Base-by-base conservation (phyloP, 2,888 invertebrate genomes). In the Andrena trimmerana region DNA sequence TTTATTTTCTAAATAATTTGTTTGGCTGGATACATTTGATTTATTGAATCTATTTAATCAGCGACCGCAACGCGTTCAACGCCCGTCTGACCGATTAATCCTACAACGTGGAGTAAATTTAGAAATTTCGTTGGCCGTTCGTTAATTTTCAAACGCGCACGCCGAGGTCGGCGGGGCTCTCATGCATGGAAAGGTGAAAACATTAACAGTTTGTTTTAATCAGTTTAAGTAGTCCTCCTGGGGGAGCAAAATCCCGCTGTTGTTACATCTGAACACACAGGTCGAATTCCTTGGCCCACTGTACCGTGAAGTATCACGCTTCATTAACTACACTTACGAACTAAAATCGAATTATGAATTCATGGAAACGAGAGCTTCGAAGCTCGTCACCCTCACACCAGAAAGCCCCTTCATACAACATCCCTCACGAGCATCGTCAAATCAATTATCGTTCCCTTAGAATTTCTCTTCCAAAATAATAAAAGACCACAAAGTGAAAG, bases 141-240 rank as follows among this genome's bases (percentile, higher is more conserved):
- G 60, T 50, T 74, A n/a, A 24, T 36, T 59, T 57, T 16, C 20
- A 29, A 74, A 48, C 27, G 2, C 6, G 29, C 10, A 10, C 20
- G 6, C 13, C 6, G 48, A 5, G 42, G 60, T 24, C 27, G 10
- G 13, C n/a, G n/a, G 42, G 20, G 10, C 50, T 42, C 1, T 8
- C 63, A 1, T 20, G 33, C n/a, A 29, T 52, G 20, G 29, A 31
- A 42, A 10, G n/a, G 54, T 16, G 62, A 67, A 71, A 67, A 62
- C 52, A 67, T 72, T 67, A 60, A 62, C 59, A 36, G 72, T 67
- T 67, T 72, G 67, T 72, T 78, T 67, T 67, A 78, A 78, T 72
- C 72, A 63, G 54, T 62, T 72, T 62, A 60, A 72, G 72, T 62
- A 68, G 42, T 66, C 66, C 42, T 59, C 50, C 27, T 3, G 42